A percentile compares a stretch with the other conserved stretches of the same genome.
These are phyloP conservation scores for Acromyrmex echinatior DNA, from an alignment of 1,140 invertebrate genomes.

Conservation along the genomic window DNA sequence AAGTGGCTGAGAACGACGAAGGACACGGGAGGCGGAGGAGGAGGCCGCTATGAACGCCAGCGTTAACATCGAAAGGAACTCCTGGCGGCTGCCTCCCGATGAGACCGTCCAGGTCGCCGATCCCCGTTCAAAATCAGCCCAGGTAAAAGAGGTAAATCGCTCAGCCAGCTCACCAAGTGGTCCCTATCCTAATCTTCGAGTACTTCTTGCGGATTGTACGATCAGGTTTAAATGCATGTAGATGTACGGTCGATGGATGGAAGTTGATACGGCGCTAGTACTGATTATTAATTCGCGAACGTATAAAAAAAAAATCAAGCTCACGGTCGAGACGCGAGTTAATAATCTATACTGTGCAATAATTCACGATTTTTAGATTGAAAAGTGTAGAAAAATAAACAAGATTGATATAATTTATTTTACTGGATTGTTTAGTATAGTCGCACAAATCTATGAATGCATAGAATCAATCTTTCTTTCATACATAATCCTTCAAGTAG, in stretches of 20 bases:
- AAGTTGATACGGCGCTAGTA: not conserved
- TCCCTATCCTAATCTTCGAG: conserved; percentile 20
- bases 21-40: conserved; percentile 76
- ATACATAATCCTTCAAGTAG: conserved; percentile 17
- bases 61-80: conserved; percentile 93
- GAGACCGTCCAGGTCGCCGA: conserved; percentile 95
- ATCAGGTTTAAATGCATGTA: conserved; percentile 66
- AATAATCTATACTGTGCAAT: conserved; percentile 2
- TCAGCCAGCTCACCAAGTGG: conserved; percentile 59
- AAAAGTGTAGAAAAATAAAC: not conserved
- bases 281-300: conserved; percentile 13
- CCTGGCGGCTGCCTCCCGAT: conserved; percentile 95
- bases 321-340: not conserved
- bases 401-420: not conserved
- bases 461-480: not conserved
- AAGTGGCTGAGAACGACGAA: conserved; percentile 74
- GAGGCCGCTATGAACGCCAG: conserved; percentile 92
- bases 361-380: conserved; percentile 7
- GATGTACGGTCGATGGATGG: not conserved
- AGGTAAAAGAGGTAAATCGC: conserved; percentile 85
- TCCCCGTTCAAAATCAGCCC: conserved; percentile 92
- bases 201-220: not conserved
- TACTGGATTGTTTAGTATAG: not conserved
- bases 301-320: not conserved
- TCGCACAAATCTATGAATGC: conserved; percentile 22